Evolutionary conservation across 2,797 vertebrate genomes (phyloP).

Genomic region (Pangasius krempfi): DNA sequence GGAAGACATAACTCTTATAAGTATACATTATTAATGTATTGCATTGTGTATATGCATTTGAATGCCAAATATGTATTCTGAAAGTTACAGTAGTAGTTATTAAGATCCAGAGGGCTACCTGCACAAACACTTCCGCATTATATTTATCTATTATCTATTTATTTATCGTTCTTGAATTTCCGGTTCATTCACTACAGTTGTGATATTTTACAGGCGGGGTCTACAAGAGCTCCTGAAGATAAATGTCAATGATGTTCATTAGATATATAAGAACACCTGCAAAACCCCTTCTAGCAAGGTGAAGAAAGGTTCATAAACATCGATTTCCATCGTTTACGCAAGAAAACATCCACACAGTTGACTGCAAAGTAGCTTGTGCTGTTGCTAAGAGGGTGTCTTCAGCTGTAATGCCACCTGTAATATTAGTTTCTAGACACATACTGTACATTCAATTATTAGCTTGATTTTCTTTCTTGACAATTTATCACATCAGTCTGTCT

Average conservation of each 20-base stretch:
- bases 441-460: background rate
- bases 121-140: background rate
- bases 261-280: background rate
- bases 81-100: background rate
- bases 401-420: background rate
- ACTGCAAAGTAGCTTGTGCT: background rate
- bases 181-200: background rate
- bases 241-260: background rate
- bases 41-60: background rate
- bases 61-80: background rate
- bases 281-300: background rate
- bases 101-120: background rate
- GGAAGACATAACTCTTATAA: slow-evolving; percentile 28
- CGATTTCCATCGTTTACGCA: no score
- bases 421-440: background rate
- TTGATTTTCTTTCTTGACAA: no score
- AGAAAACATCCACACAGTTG: no score
- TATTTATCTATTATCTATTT: no score
- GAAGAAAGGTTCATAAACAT: background rate
- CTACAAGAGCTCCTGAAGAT: background rate
- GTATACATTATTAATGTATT: background rate
- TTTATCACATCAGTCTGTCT: no score
- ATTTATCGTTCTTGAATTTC: background rate
- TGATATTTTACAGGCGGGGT: background rate
- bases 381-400: background rate